Evolutionary conservation across 2,113 vertebrate species (phyloP).

Genomic region (Lynx canadensis): DNA sequence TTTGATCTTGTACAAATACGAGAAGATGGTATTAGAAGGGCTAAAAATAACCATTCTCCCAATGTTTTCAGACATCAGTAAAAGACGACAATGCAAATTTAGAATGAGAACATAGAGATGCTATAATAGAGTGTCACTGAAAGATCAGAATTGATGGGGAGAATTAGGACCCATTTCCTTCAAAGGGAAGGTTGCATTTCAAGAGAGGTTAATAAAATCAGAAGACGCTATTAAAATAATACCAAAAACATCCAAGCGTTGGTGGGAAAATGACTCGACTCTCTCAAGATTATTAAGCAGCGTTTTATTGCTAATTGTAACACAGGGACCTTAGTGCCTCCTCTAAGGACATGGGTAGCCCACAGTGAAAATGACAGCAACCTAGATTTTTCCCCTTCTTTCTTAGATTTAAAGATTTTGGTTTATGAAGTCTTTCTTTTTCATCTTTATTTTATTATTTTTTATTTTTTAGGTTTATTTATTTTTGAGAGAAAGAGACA

Average conservation of each 20-base stretch:
- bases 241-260: not conserved
- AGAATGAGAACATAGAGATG: not conserved
- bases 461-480: too few relatives aligned
- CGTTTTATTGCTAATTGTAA: not conserved
- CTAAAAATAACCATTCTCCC: not conserved
- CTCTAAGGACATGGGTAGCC: not conserved
- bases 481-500: too few relatives aligned
- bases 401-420: slow-evolving; percentile 39
- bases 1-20: not conserved
- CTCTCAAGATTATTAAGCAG: not conserved
- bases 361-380: not conserved
- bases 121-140: not conserved
- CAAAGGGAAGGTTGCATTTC: not conserved
- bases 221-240: not conserved
- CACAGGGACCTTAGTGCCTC: not conserved
- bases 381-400: not conserved
- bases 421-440: not conserved
- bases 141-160: not conserved
- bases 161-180: not conserved
- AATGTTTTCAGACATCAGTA: not conserved
- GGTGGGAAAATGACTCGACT: not conserved
- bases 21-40: not conserved
- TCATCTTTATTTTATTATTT: too few relatives aligned
- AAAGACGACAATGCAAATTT: not conserved
- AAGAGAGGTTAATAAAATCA: slow-evolving; percentile 3